Evolutionary conservation across 2,113 vertebrate genomes (phyloP), one percentile per base, ranked within the genome.

Genomic region (Poeciliopsis prolifica): DNA sequence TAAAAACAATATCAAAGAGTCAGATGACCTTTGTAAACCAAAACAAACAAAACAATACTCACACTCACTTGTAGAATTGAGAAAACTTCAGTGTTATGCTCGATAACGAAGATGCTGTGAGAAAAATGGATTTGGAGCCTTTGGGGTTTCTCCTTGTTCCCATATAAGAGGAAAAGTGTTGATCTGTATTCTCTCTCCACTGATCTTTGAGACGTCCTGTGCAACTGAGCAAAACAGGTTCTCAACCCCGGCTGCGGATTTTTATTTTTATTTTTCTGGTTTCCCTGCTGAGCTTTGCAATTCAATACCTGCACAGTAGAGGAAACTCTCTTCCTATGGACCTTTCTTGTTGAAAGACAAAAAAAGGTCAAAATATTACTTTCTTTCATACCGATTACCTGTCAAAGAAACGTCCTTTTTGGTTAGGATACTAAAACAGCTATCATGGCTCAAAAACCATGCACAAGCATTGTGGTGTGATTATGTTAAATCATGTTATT

Each of bases 11-110:
- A 78, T 79, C 11, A 37, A 37, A 37, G 35, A 37, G 63, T 77
- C 65, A 12, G 51, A 73, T 84, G 75, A 83, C 82, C 79, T 89
- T 90, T 89, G 77, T 68, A 12, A 65, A 72, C 51, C 17, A 19
- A 54, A 51, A 54, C 17, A 54, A 54, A 54, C 22, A 58, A n/a
- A 80, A 33, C 1, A 65, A 68, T 26, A 9, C 48, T 60, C 24
- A 58, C 60, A 73, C 72, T 15, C 14, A 7, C 5, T 70, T 75
- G 66, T 67, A 82, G 72, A 72, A 28, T 73, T 48, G 44, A 19
- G 1, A 48, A 5, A 4, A 48, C 5, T 71, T 64, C 81, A 71
- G 40, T 12, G 1, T 81, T 84, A 74, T 82, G 69, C 68, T 72
- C 65, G 65, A 65, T 83, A 80, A 80, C 48, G 54, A 86, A 72